Evolutionary conservation across 92 coral and sea anemone species (phyloP), one percentile per base, ranked within the genome.

Genomic region (Scolanthus callimorphus): DNA sequence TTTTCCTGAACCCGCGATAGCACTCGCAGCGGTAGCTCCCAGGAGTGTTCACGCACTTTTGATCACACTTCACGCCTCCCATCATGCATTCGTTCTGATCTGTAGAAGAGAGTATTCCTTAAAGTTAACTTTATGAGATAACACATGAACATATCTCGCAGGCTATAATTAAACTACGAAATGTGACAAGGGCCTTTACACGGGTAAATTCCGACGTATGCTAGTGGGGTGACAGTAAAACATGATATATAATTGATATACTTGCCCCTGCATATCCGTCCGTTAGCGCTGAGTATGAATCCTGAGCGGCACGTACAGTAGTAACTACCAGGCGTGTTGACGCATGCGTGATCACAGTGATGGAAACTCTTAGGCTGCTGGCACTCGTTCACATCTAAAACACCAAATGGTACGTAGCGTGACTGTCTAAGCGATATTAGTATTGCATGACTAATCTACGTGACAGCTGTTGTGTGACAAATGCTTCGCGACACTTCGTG

Each of bases 261-360:
- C 59, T 21, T 38, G 83, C 97, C 97, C 76, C 90, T 69, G 45
- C 97, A 91, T 13, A 80, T 65, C 31, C 84, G 84, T 15, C 97
- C 88, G 50, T 91, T 91, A 39, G 97, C 96, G 29, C 97, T 91
- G 45, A 91, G 78, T 48, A 63, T 55, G 65, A 87, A 91, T 15
- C 97, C 97, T 11, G 55, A 51, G 1, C 59, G 46, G 57, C 97
- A 91, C 60, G 34, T 83, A 22, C 97, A 91, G 80, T 91, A 91
- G 61, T 83, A 88, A n/a, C 86, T 83, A 0, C 97, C 97, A 0
- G 96, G 91, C 27, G 95, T 83, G 60, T 91, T 91, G 61, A 89
- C 80, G 44, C 97, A 91, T 15, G 58, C 53, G 20, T 91, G 97
- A 41, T 71, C 80, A 60, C 97, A 91, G 67, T 91, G 96, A 38